Base-by-base conservation (phyloP, 1,140 invertebrate species). In the Atta cephalotes region DNA sequence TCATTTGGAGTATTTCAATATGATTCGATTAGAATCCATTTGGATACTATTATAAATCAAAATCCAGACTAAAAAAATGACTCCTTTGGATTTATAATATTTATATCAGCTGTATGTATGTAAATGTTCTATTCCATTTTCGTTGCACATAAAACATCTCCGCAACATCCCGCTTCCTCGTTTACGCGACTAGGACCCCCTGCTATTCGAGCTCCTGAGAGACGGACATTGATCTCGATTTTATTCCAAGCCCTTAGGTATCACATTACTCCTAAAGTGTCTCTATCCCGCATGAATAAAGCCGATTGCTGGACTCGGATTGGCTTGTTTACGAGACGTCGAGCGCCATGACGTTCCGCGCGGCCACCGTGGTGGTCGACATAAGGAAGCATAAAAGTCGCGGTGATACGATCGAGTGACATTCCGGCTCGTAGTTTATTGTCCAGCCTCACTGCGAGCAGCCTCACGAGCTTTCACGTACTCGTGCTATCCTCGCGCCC, bases 341-440 rank as follows among this genome's bases (percentile, higher is more conserved):
- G 51, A 71, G 81, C 18, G 56, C 51, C 74, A 16, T 68, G 87
- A 81, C 56, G 88, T 88, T 82, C 70, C 76, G 28, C 77, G 77
- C 53, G 31, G 62, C 62, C 74, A 68, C 53, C 71, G 71, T 53
- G 90, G 89, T 91, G 92, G 92, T 89, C 92, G 79, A 87, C 88
- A 87, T 91, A 92, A 92, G 90, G 89, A 90, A 87, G 87, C 86
- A 91, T 92, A 92, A 92, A 93, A 91, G 91, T 92, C 88, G 66
- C 76, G 60, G 51, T 60, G 92, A 92, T 92, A 92, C 84, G 74
- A 92, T 92, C 92, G 80, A 78, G 62, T 70, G 77, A 85, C 92
- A 93, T 92, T 92, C 92, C 91, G 60, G 31, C 60, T 51, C 56
- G 74, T 90, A 90, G 86, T 92, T 92, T 90, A 90, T 91, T 79